Evolutionary conservation across 2,888 invertebrate species (phyloP).

Genomic region (Archaeoteleia sp.): DNA sequence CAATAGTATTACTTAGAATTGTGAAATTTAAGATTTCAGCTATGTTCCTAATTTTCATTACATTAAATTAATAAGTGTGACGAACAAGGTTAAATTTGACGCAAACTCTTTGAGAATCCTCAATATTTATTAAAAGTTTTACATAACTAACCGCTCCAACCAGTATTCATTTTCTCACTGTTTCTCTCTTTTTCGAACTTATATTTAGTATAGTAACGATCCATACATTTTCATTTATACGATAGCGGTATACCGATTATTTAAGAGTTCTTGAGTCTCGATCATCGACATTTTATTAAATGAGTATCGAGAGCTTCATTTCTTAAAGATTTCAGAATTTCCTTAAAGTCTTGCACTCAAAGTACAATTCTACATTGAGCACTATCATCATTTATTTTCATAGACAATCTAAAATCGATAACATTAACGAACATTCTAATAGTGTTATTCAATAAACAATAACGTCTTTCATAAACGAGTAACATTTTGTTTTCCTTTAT

Average conservation of each 20-base stretch:
- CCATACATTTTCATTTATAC: conserved; percentile 58
- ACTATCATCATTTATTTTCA: conserved; percentile 13
- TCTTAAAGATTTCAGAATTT: conserved; percentile 16
- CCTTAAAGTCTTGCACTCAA: conserved; percentile 14
- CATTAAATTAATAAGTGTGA: neutral
- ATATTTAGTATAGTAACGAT: conserved; percentile 62
- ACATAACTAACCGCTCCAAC: conserved; percentile 62
- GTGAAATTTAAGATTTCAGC: too few relatives aligned
- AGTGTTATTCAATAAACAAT: conserved; percentile 39
- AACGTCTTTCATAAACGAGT: conserved; percentile 46
- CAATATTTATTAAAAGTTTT: conserved; percentile 69
- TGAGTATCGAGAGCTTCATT: conserved; percentile 13
- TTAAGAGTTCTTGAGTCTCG: conserved; percentile 58
- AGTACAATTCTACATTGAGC: conserved; percentile 21
- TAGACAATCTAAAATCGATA: conserved; percentile 41
- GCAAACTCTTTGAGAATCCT: conserved; percentile 61
- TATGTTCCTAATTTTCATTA: conserved; percentile 5
- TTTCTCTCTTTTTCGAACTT: conserved; percentile 49
- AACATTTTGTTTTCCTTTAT: conserved; percentile 48
- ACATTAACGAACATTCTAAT: conserved; percentile 40
- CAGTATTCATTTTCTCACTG: conserved; percentile 45
- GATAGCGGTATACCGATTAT: conserved; percentile 65
- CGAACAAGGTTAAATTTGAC: neutral
- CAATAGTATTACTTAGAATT: too few relatives aligned
- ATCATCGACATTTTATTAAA: conserved; percentile 35